Conservation (phyloP, 2,888 invertebrate genomes). For the Drosophila leonis region DNA sequence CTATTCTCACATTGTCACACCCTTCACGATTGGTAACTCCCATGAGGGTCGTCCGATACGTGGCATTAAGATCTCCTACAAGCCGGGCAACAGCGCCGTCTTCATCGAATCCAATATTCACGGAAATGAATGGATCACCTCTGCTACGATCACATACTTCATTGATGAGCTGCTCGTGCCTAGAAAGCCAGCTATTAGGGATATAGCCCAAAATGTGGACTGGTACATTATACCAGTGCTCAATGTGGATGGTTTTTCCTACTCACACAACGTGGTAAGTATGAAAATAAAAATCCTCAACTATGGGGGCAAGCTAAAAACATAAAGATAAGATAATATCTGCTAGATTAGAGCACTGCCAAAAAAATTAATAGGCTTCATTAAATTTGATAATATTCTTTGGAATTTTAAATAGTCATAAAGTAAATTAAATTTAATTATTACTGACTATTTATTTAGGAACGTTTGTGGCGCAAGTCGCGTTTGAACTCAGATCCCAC, state of each 20-base stretch:
- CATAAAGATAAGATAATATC: background rate
- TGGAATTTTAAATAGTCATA: conserved; percentile 18
- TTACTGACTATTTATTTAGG: conserved; percentile 82
- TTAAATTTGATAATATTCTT: conserved; percentile 23
- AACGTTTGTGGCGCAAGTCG: conserved; percentile 89
- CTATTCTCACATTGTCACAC: conserved; percentile 86
- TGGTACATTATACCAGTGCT: conserved; percentile 91
- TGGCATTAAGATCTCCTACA: conserved; percentile 86
- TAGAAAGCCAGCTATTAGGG: conserved; percentile 86
- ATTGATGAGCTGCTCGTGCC: conserved; percentile 90
- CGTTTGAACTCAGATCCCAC: conserved; percentile 85
- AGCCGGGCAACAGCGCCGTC: conserved; percentile 86
- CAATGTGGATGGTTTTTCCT: conserved; percentile 91
- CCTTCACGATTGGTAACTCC: conserved; percentile 87
- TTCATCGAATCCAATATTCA: conserved; percentile 89
- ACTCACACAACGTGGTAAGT: conserved; percentile 88
- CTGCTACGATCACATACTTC: conserved; percentile 89
- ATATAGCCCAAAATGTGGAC: conserved; percentile 88
- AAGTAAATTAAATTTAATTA: conserved; percentile 14
- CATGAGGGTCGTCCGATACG: conserved; percentile 88
- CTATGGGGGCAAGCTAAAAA: background rate
- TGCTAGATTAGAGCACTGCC: conserved; percentile 29
- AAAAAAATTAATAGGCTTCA: conserved; percentile 15
- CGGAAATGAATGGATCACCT: conserved; percentile 90
- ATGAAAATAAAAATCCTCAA: background rate